Percentiles rank a stretch among this genome's conserved stretches.
Evolutionary conservation across 2,888 invertebrate genomes (phyloP).

Genomic region (Megaustenia siamemsis): DNA sequence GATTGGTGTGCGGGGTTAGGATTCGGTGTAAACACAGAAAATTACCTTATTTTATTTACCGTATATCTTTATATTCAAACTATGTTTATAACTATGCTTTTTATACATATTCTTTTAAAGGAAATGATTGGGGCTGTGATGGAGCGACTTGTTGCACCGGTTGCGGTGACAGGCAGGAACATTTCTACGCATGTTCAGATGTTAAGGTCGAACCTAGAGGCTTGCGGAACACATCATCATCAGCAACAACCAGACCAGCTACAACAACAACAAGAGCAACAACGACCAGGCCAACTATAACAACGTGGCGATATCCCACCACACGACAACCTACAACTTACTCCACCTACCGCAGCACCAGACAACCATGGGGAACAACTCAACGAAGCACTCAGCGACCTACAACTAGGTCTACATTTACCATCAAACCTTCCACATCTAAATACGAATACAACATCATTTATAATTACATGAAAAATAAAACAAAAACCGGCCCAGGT

Average conservation of each 20-base stretch:
- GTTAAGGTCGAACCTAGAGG: conserved; percentile 47
- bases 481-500: neutral
- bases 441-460: neutral
- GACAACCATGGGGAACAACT: neutral
- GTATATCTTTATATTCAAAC: too few species aligned
- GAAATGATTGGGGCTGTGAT: conserved; percentile 60
- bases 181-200: conserved; percentile 62
- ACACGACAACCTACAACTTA: conserved; percentile 27
- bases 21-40: too few species aligned
- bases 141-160: conserved; percentile 57
- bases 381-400: neutral
- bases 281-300: neutral
- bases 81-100: too few species aligned
- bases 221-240: conserved; percentile 6
- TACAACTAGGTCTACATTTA: neutral
- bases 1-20: too few species aligned
- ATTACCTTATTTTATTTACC: too few species aligned
- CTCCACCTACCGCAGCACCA: neutral
- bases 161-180: conserved; percentile 58
- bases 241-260: neutral
- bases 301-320: conserved; percentile 16
- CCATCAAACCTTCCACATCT: neutral
- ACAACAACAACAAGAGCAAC: neutral
- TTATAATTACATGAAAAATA: neutral
- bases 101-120: conserved; percentile 54